Evolutionary conservation across 2,888 invertebrate genomes (phyloP).

Genomic region (Leptopilina myrica): DNA sequence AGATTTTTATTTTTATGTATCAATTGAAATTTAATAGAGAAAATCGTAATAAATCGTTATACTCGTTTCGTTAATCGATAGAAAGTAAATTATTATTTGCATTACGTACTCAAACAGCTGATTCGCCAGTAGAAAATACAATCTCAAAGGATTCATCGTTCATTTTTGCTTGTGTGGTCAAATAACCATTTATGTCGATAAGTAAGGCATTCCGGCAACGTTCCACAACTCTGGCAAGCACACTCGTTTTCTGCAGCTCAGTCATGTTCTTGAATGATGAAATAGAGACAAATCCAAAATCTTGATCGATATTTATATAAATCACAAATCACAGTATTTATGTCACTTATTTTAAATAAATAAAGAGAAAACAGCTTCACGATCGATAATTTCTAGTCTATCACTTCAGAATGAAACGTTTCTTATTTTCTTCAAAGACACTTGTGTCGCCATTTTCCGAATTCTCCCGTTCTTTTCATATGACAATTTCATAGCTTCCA

Average conservation of each 20-base stretch:
- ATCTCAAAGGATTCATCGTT: background rate
- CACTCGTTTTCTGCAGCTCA: background rate
- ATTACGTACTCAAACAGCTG: background rate
- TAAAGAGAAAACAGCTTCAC: slow-evolving; percentile 11
- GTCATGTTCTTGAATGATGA: background rate
- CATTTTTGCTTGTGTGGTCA: background rate
- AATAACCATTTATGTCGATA: background rate
- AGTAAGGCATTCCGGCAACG: background rate
- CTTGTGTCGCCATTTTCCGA: background rate
- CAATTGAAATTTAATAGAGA: background rate
- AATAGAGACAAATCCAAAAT: background rate
- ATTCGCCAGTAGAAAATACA: background rate
- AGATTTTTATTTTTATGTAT: background rate
- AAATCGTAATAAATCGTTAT: no score
- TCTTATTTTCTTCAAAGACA: background rate
- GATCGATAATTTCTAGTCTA: slow-evolving; percentile 7
- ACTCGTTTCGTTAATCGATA: no score
- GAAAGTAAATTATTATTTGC: no score
- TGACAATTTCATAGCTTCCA: background rate
- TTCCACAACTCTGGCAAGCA: background rate
- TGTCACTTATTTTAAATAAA: background rate
- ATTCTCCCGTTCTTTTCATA: background rate
- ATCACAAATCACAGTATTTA: background rate
- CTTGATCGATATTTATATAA: slow-evolving; percentile 1
- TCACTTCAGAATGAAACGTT: slow-evolving; percentile 1